Evolutionary conservation across 2,113 vertebrate species (phyloP).

Genomic region (Bos javanicus): DNA sequence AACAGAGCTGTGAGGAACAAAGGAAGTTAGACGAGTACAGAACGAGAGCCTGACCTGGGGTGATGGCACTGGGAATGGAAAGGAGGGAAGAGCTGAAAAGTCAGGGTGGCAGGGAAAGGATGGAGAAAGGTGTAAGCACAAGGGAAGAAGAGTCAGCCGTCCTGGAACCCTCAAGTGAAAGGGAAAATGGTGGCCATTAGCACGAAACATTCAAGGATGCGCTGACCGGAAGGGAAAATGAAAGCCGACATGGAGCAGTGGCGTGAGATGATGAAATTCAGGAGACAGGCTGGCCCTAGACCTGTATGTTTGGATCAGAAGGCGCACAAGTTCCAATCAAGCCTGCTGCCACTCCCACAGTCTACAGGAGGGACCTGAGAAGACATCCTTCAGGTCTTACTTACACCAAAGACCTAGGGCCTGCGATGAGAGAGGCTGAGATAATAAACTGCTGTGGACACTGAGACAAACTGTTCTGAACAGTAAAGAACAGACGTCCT

Average conservation of each 20-base stretch:
- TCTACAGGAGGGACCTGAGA: not conserved
- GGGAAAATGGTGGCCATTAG: not conserved
- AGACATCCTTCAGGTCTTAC: not conserved
- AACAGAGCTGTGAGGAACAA: not conserved
- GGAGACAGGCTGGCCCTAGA: not conserved
- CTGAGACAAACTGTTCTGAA: not conserved
- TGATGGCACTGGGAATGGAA: not conserved
- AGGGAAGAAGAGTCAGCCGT: not conserved
- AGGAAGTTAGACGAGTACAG: not conserved
- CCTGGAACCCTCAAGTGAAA: not conserved
- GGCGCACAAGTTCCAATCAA: not conserved
- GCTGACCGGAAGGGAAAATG: not conserved
- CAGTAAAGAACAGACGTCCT: not conserved
- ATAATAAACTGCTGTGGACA: not conserved
- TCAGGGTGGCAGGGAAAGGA: not conserved
- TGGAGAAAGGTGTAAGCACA: not conserved
- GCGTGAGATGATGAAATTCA: not conserved
- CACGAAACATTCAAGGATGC: not conserved
- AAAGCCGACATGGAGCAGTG: not conserved
- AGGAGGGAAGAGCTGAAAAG: not conserved
- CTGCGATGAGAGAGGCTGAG: not conserved
- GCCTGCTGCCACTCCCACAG: not conserved
- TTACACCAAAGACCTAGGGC: not conserved
- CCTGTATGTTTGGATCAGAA: not conserved
- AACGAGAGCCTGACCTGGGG: not conserved